A percentile compares a stretch with the other conserved stretches of the same genome.
These are phyloP conservation scores for Trichechus manatus DNA, from an alignment of 2,113 vertebrate species.

Conservation along the genomic window DNA sequence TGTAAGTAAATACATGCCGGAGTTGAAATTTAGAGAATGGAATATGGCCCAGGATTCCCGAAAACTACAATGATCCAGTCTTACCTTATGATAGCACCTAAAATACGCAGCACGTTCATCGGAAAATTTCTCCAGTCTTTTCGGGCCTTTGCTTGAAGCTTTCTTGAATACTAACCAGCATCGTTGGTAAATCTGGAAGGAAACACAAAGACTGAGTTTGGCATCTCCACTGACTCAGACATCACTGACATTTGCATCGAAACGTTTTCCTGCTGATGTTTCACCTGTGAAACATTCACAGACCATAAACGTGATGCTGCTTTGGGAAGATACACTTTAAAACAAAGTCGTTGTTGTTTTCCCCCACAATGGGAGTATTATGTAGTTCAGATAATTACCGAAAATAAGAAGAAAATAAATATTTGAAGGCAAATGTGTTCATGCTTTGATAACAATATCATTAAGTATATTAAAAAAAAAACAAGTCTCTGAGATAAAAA, in stretches of 20 bases:
- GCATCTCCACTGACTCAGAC: background rate
- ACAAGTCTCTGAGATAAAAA: background rate
- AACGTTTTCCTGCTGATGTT: background rate
- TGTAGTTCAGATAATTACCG: background rate
- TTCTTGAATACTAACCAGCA: conserved; percentile 94
- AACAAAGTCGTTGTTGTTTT: background rate
- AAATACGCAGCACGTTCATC: conserved; percentile 92
- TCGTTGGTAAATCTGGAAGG: conserved; percentile 91
- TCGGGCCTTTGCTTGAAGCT: conserved; percentile 93
- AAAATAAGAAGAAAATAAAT: conserved; percentile 23
- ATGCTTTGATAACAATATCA: background rate
- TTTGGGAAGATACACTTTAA: conserved; percentile 61
- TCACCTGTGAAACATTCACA: conserved; percentile 24
- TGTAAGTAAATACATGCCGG: background rate
- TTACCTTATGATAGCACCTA: conserved; percentile 92
- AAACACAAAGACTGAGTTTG: conserved; percentile 70
- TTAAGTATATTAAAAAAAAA: background rate
- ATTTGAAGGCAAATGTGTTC: background rate
- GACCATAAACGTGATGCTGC: background rate
- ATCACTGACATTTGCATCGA: background rate
- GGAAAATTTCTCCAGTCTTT: conserved; percentile 92
- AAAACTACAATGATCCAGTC: background rate
- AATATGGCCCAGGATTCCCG: background rate
- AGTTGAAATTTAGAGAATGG: background rate
- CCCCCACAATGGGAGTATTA: background rate